Evolutionary conservation across 2,113 vertebrate species (phyloP), one percentile per base, ranked within the genome.

Genomic region (Ancistrus triradiatus): DNA sequence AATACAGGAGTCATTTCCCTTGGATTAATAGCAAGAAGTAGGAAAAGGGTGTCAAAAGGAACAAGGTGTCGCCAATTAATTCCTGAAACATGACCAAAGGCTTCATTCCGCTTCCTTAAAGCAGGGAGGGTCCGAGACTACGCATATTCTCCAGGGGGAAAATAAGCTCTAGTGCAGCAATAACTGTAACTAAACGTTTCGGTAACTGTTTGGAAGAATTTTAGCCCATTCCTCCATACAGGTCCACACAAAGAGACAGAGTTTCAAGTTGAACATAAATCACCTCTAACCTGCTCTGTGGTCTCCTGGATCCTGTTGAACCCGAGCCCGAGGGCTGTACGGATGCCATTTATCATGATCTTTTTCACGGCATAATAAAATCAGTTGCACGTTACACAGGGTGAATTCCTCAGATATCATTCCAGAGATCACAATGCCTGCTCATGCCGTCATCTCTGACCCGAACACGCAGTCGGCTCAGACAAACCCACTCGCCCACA

Each of bases 391-490:
- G 35, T 33, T 31, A 52, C 27, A 42, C 48, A 52, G 21, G 44
- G 21, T 56, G 17, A 35, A 11, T 4, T n/a, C 22, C n/a, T 8
- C 15, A 21, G 10, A 2, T 51, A 17, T 21, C 6, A 50, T 31
- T 40, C 51, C 18, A 28, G 48, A 43, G 63, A 61, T 61, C 59
- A 68, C 8, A 24, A 40, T 10, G 49, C 37, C 49, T 50, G 22
- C 42, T 18, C 15, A 21, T 58, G 35, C 14, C 13, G 8, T 49
- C 37, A 46, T 35, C 66, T 33, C 62, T 51, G 52, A 61, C 37
- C 60, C 19, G 55, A 66, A 73, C 44, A 78, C n/a, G n/a, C 79
- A 86, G 80, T 77, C 61, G 14, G 31, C 66, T 60, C 70, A 66
- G 81, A 77, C 73, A 81, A 74, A 81, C 73, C 73, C 55, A n/a